Evolutionary conservation across 2,113 vertebrate species (phyloP), one percentile per base, ranked within the genome.

Genomic region (Nycticorax nycticorax): DNA sequence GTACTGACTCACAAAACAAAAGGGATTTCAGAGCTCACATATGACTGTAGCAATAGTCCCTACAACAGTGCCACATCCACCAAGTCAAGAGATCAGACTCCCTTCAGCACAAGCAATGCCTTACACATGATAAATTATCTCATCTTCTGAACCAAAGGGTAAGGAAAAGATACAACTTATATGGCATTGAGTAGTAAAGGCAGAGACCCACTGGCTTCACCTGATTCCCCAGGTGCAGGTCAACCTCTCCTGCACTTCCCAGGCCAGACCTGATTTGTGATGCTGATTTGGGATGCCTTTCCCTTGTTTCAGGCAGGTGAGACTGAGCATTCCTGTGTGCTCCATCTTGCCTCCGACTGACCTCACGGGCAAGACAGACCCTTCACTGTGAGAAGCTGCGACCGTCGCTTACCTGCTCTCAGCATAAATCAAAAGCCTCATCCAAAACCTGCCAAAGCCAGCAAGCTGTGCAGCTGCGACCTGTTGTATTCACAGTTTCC

Each of bases 351-450:
- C 14, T 50, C 43, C 43, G 41, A 33, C 35, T 45, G 43, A 15
- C 28, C 19, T 79, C 33, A 33, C 3, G 9, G 23, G 12, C 43
- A 73, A 79, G 37, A 45, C 26, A 41, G 17, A 77, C 14, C 14
- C n/a, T 56, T 41, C 26, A 32, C n/a, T 32, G 21, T 1, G 2
- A 22, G n/a, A n/a, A n/a, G n/a, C n/a, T n/a, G n/a, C n/a, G 4
- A 19, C 30, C 13, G 71, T 32, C 48, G 20, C 26, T 63, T 69
- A 63, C 22, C 28, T 71, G 39, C 16, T 26, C 24, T 77, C 9
- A 56, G n/a, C 10, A 26, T 55, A 83, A 76, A 75, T 53, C 28
- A 52, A 53, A 90, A 83, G 39, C n/a, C 4, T 76, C 48, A 43
- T 32, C 11, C 56, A 63, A 41, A 84, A 63, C 17, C 41, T 48